Conservation (phyloP, 1,140 invertebrate genomes). For the Ceratina calcarata region DNA sequence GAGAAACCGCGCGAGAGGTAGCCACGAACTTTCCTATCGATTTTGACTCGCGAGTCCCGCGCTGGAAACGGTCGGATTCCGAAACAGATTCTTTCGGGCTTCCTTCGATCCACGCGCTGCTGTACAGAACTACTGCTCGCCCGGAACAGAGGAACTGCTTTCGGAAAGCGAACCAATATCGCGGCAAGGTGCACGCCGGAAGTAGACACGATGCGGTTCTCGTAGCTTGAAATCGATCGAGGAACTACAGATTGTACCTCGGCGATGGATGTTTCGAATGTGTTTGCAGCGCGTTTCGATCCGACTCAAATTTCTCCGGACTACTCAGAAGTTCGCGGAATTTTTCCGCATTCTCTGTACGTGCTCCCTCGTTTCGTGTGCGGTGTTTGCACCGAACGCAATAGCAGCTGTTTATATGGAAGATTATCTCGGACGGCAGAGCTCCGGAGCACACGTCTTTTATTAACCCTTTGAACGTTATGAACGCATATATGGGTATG, state of each 20-base stretch:
- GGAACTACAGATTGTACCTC: too few relatives aligned
- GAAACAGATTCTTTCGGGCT: slow-evolving; percentile 38
- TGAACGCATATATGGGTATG: too few relatives aligned
- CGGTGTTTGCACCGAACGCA: not conserved
- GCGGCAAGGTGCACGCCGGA: too few relatives aligned
- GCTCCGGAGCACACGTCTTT: not conserved
- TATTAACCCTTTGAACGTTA: too few relatives aligned
- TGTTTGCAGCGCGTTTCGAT: not conserved
- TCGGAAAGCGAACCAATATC: too few relatives aligned
- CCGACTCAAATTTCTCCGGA: not conserved
- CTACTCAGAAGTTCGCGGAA: not conserved
- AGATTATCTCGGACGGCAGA: not conserved
- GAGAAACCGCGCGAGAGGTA: not conserved
- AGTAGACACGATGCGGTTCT: too few relatives aligned
- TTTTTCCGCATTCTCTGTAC: not conserved
- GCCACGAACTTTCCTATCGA: not conserved
- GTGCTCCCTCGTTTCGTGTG: not conserved
- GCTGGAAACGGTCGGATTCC: slow-evolving; percentile 34
- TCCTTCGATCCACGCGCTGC: slow-evolving; percentile 35
- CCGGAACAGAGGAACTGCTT: too few relatives aligned
- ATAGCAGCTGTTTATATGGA: not conserved
- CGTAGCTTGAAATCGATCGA: too few relatives aligned
- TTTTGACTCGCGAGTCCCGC: not conserved
- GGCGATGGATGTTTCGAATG: not conserved
- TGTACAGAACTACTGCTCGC: too few relatives aligned